Evolutionary conservation across 2,888 invertebrate genomes (phyloP).

Genomic region (Lamellibrachia satsuma): DNA sequence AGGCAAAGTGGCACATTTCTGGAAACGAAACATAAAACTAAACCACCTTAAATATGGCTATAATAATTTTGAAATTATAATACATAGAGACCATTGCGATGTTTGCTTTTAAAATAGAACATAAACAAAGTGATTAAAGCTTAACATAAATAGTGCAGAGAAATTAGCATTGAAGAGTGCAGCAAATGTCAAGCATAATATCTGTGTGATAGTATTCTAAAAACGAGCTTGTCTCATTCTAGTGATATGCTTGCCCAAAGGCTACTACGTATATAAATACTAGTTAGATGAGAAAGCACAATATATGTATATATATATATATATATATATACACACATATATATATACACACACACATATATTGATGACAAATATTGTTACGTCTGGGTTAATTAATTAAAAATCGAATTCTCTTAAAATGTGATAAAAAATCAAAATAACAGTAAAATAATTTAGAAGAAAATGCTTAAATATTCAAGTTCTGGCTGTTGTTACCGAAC

Average conservation of each 20-base stretch:
- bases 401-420: background rate
- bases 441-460: background rate
- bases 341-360: background rate
- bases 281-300: background rate
- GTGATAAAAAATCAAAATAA: conserved; percentile 6
- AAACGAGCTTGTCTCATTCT: background rate
- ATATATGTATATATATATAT: background rate
- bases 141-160: background rate
- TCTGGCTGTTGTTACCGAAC: background rate
- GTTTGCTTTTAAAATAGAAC: background rate
- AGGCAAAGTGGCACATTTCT: background rate
- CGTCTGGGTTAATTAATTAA: background rate
- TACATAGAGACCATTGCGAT: background rate
- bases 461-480: background rate
- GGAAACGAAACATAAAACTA: background rate
- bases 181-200: conserved; percentile 17
- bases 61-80: background rate
- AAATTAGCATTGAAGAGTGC: background rate
- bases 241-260: background rate
- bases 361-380: background rate
- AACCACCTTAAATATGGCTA: background rate
- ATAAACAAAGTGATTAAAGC: background rate
- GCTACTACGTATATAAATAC: background rate
- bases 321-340: background rate
- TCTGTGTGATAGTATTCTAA: background rate